These are phyloP conservation scores for Todus mexicanus DNA, from an alignment of 2,797 vertebrate genomes.

Conservation along the genomic window DNA sequence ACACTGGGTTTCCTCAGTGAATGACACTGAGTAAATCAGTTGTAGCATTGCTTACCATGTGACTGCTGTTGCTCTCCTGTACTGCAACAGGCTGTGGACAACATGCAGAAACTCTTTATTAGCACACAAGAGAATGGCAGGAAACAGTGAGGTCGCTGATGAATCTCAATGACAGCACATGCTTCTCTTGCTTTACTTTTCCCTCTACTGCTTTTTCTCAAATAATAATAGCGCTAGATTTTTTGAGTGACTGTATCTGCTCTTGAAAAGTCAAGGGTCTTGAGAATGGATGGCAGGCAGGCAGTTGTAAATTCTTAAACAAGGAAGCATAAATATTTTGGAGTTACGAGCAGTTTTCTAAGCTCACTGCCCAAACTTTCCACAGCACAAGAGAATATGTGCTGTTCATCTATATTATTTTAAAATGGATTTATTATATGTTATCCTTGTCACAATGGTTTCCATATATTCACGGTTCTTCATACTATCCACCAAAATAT, in stretches of 20 bases:
- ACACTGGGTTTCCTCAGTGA: not conserved
- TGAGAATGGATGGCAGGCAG: not conserved
- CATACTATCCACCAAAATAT: conserved; percentile 6
- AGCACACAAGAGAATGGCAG: not conserved
- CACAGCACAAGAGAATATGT: not conserved
- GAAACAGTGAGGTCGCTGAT: not conserved
- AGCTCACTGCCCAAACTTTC: not conserved
- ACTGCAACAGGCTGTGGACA: not conserved
- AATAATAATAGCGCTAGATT: not conserved
- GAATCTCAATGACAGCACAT: not conserved
- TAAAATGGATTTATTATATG: conserved; percentile 42
- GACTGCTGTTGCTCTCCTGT: not conserved
- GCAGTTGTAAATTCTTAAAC: not conserved
- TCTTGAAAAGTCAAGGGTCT: not conserved
- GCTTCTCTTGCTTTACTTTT: not conserved
- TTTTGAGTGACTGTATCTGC: not conserved
- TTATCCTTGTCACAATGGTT: conserved; percentile 29
- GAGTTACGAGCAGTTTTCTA: not conserved
- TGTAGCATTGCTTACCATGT: not conserved
- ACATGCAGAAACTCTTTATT: not conserved
- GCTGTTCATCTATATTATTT: conserved; percentile 10
- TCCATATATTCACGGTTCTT: conserved; percentile 11
- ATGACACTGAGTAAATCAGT: not conserved
- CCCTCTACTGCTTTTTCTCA: not conserved
- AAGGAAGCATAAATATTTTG: not conserved